phyloP scores from a whole-genome alignment of 53 echinoderm and acorn worm genomes.

The Apostichopus leukothele region DNA sequence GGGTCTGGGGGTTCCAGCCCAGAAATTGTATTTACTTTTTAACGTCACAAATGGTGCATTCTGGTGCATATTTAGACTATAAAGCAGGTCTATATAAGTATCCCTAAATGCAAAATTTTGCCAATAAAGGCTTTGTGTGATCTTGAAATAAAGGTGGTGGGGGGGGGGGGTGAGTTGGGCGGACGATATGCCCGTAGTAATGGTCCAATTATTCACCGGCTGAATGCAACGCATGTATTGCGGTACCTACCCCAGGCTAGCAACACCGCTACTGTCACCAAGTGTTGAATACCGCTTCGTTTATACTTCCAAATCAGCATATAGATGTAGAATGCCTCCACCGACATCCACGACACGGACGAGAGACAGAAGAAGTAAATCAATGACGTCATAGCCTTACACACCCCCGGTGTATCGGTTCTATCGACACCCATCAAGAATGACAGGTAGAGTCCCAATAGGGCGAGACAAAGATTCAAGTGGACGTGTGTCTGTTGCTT shows the following conservation, averaged over 20 bases:
- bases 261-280: slow-evolving; percentile 47
- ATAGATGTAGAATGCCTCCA: slow-evolving; percentile 75
- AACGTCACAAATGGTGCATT: too few relatives aligned
- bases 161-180: too few relatives aligned
- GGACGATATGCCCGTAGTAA: neutral
- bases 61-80: too few relatives aligned
- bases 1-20: too few relatives aligned
- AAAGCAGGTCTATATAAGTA: too few relatives aligned
- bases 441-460: slow-evolving; percentile 55
- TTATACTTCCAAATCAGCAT: slow-evolving; percentile 58
- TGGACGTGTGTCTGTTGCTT: slow-evolving; percentile 69
- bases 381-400: too few relatives aligned
- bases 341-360: slow-evolving; percentile 72
- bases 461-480: slow-evolving; percentile 60
- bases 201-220: neutral
- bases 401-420: too few relatives aligned
- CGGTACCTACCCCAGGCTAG: slow-evolving; percentile 65
- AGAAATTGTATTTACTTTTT: too few relatives aligned
- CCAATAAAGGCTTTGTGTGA: neutral
- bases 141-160: neutral
- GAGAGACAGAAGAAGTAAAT: slow-evolving; percentile 56
- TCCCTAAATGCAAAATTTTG: too few relatives aligned
- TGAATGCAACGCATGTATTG: neutral
- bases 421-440: too few relatives aligned
- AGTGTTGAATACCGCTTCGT: slow-evolving; percentile 43